A percentile compares a stretch with the other conserved stretches of the same genome.
Evolutionary conservation across 2,797 vertebrate species (phyloP).

Genomic region (Trachurus trachurus): DNA sequence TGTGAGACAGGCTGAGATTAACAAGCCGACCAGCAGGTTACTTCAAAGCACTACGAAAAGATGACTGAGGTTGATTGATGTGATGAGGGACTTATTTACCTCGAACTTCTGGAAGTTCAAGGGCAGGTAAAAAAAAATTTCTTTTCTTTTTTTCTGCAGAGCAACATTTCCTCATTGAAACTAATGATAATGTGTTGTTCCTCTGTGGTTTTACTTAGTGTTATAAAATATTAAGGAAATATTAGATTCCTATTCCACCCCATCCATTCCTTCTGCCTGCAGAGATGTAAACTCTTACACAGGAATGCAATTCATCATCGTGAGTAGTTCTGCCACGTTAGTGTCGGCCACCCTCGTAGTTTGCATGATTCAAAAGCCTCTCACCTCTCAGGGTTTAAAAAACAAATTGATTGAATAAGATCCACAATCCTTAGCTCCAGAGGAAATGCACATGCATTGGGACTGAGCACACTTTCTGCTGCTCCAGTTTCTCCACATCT

Average conservation of each 20-base stretch:
- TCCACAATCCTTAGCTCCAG: background rate
- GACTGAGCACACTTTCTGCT: background rate
- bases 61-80: background rate
- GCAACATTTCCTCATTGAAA: no score
- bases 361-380: slow-evolving; percentile 14
- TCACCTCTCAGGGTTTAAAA: slow-evolving; percentile 1
- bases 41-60: slow-evolving; percentile 8
- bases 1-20: background rate
- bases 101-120: background rate
- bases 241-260: no score
- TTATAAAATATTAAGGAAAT: background rate
- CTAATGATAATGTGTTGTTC: background rate
- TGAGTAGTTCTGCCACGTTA: background rate
- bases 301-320: slow-evolving; percentile 2
- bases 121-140: background rate
- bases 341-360: background rate
- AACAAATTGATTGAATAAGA: slow-evolving; percentile 20
- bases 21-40: background rate
- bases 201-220: background rate
- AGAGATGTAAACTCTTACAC: background rate
- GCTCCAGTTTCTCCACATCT: background rate
- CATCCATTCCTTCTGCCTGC: background rate
- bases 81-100: background rate
- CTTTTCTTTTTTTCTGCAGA: background rate
- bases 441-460: background rate